These are phyloP conservation scores for Drosophila equinoxialis DNA, from an alignment of 1,140 invertebrate genomes.

Conservation along the genomic window DNA sequence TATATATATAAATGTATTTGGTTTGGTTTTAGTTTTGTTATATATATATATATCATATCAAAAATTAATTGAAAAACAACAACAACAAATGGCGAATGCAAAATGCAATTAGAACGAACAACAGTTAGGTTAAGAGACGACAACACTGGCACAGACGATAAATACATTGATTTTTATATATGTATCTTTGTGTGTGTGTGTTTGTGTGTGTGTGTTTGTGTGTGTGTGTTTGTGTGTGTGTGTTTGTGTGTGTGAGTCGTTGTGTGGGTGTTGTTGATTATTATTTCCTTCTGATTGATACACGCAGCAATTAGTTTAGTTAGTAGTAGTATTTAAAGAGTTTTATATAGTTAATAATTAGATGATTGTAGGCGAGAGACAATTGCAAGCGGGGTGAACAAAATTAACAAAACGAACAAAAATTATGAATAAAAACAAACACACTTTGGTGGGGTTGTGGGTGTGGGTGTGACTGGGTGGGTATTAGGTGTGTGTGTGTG, in stretches of 20 bases:
- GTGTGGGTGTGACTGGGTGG: not conserved
- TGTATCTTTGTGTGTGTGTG: not conserved
- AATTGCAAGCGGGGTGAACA: not conserved
- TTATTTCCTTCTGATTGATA: not conserved
- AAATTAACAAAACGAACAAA: too few relatives aligned
- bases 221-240: too few relatives aligned
- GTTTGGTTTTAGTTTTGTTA: conserved; percentile 12
- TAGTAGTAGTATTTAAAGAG: not conserved
- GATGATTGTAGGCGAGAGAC: not conserved
- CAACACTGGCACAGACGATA: conserved; percentile 66
- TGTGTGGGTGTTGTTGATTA: not conserved
- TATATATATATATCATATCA: not conserved
- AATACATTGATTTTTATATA: conserved; percentile 14
- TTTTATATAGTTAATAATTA: not conserved
- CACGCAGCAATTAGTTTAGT: conserved; percentile 5
- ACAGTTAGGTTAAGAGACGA: conserved; percentile 65
- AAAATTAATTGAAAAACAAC: conserved; percentile 60
- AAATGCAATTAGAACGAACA: conserved; percentile 67
- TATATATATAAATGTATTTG: conserved; percentile 20
- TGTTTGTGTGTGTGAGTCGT: too few relatives aligned
- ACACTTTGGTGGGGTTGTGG: not conserved
- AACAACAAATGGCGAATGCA: conserved; percentile 70
- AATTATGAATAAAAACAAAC: not conserved
- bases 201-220: not conserved
- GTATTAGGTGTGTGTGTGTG: not conserved